phyloP scores from a whole-genome alignment of 2,888 invertebrate species.

The Dryococelus australis region DNA sequence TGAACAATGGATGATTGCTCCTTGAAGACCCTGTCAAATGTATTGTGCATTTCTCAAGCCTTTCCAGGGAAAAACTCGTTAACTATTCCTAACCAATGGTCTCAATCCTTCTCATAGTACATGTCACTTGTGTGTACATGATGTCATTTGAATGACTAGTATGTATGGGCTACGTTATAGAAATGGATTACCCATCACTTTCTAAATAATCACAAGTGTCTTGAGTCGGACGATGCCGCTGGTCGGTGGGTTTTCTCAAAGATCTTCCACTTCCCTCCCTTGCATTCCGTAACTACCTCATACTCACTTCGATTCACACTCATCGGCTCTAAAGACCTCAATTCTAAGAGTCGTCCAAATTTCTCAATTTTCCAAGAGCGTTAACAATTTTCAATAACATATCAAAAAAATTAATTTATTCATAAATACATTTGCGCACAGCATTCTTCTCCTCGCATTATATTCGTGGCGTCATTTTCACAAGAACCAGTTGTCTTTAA shows the following conservation, averaged over 20 bases:
- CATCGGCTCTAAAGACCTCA: no score
- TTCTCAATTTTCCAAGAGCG: no score
- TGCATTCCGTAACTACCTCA: no score
- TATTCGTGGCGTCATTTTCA: no score
- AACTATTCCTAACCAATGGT: conserved; percentile 20
- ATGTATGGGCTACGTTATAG: not conserved
- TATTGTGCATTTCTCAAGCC: conserved; percentile 16
- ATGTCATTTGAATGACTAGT: not conserved
- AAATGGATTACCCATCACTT: not conserved
- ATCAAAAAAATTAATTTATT: no score
- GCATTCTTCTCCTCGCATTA: no score
- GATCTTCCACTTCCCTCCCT: no score
- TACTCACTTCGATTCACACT: no score
- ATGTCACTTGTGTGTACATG: not conserved
- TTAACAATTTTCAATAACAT: no score
- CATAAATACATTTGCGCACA: no score
- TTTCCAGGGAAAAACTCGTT: not conserved
- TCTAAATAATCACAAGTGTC: not conserved
- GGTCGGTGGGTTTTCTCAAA: not conserved
- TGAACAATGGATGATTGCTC: conserved; percentile 20
- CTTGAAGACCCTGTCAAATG: not conserved
- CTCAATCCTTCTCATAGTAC: not conserved
- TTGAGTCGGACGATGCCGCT: not conserved
- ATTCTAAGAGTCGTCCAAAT: no score
- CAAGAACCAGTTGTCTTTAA: no score